Base-by-base conservation (phyloP, 1,140 invertebrate species). In the Halesus radiatus region DNA sequence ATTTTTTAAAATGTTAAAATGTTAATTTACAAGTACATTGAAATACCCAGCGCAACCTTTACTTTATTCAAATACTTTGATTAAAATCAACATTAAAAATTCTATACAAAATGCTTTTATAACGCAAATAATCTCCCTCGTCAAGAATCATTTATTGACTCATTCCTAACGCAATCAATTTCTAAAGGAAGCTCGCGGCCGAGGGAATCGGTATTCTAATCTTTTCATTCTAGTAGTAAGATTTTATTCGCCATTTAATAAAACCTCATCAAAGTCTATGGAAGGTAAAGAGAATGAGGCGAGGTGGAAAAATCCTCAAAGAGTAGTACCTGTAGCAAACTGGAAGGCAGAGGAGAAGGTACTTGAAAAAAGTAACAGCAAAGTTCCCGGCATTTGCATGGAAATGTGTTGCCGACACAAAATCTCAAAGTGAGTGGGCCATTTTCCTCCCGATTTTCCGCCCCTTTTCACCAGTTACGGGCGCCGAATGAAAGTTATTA, bases 401-500 rank as follows among this genome's bases (percentile, higher is more conserved):
- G 66, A 70, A 70, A 70, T 70, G 66, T 70, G 66, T 52, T 70
- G 66, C 32, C 66, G 8, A 50, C n/a, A 70, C 66, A 70, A 70
- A 50, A 70, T 70, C 37, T 18, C 66, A 45, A 70, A 50, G 66
- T 52, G 37, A 70, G 66, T 70, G 32, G 37, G n/a, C 32, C 37
- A 10, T 26, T 70, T 70, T 50, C 29, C 62, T n/a, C 13, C 3
- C 16, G n/a, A 10, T 50, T 45, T 70, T 66, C 37, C 37, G 37
- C 37, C 37, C 37, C 7, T 45, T 70, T 70, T 74, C 26, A 29
- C 53, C 52, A 56, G 50, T 26, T 56, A 74, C 72, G 29, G 50
- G 37, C 22, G 23, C 37, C 37, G 45, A 70, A 70, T 62, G 74
- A 76, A 76, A 76, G 54, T 76, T 76, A 62, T 76, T 62, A 76